phyloP scores from a whole-genome alignment of 2,113 vertebrate species.

The Tachysurus vachellii region DNA sequence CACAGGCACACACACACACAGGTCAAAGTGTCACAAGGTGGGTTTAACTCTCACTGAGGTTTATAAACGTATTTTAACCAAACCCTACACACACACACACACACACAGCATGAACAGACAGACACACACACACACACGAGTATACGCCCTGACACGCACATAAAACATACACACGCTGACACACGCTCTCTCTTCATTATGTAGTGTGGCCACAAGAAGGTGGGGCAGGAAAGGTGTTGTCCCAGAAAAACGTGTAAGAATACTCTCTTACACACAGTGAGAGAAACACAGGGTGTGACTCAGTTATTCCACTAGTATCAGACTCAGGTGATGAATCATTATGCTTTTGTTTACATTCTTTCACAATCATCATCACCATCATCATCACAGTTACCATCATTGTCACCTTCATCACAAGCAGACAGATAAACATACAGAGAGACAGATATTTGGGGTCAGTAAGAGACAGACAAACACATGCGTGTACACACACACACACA shows the following conservation, averaged over 20 bases:
- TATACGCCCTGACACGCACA: slow-evolving; percentile 3
- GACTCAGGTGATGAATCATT: slow-evolving; percentile 16
- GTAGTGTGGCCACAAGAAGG: slow-evolving; percentile 37
- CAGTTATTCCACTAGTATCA: slow-evolving; percentile 23
- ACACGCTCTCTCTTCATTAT: slow-evolving; percentile 28
- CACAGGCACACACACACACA: slow-evolving; percentile 24
- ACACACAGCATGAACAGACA: background rate
- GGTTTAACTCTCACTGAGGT: slow-evolving; percentile 33
- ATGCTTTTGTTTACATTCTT: slow-evolving; percentile 19
- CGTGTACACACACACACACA: background rate
- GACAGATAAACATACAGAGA: background rate
- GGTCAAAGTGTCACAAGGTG: slow-evolving; percentile 12
- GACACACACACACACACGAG: background rate
- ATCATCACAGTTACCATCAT: background rate
- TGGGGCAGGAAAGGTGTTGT: slow-evolving; percentile 51
- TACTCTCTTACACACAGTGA: background rate
- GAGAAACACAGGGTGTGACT: slow-evolving; percentile 31
- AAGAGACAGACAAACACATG: background rate
- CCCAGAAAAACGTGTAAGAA: slow-evolving; percentile 25
- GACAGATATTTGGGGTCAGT: background rate
- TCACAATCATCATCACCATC: background rate
- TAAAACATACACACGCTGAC: background rate
- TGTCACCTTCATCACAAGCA: background rate
- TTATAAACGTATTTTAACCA: slow-evolving; percentile 36
- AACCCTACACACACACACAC: slow-evolving; percentile 21